Percentiles rank a stretch among this genome's conserved stretches.
phyloP scores from a whole-genome alignment of 2,888 invertebrate genomes.

The Leptopilina myrica region DNA sequence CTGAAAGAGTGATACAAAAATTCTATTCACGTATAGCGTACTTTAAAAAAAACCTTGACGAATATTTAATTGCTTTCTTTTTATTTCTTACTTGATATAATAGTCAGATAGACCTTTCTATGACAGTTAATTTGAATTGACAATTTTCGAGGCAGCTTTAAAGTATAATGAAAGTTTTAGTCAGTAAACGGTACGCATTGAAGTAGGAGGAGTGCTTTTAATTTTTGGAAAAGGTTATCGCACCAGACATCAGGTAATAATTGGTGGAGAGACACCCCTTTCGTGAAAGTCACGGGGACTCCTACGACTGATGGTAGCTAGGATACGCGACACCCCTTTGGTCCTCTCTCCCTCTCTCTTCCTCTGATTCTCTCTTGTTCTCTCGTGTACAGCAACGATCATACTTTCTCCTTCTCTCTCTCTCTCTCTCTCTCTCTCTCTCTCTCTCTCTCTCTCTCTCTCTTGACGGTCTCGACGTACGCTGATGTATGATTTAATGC shows the following conservation, averaged over 20 bases:
- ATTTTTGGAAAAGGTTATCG: conserved; percentile 5
- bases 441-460: conserved; percentile 8
- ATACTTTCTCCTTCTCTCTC: conserved; percentile 52
- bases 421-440: conserved; percentile 41
- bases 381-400: conserved; percentile 44
- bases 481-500: conserved; percentile 74
- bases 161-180: too few species aligned
- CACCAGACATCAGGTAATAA: conserved; percentile 25
- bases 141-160: too few species aligned
- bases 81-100: too few species aligned
- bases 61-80: too few species aligned
- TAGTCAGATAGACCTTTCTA: too few species aligned
- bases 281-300: conserved; percentile 25
- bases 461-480: conserved; percentile 59
- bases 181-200: too few species aligned
- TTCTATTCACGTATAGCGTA: too few species aligned
- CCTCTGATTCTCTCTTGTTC: conserved; percentile 24
- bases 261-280: conserved; percentile 23
- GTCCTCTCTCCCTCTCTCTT: conserved; percentile 33
- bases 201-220: background rate
- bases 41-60: too few species aligned
- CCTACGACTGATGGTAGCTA: conserved; percentile 35
- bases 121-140: too few species aligned
- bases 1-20: too few species aligned
- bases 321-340: conserved; percentile 27